phyloP scores from a whole-genome alignment of 2,113 vertebrate genomes.

The Entomyzon cyanotis region DNA sequence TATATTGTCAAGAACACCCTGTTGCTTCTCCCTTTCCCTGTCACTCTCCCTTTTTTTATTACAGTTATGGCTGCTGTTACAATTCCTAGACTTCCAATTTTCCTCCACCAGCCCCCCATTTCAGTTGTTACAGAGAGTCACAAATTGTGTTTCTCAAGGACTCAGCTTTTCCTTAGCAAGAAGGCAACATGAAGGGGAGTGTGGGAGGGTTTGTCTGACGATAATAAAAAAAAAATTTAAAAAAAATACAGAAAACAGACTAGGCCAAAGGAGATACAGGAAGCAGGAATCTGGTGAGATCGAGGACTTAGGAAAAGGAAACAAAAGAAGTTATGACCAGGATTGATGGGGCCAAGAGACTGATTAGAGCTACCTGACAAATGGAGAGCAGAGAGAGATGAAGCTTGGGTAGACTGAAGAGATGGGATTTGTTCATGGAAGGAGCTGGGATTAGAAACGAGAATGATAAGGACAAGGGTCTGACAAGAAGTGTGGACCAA shows the following conservation, averaged over 20 bases:
- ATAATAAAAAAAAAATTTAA: neutral
- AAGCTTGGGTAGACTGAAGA: neutral
- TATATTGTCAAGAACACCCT: neutral
- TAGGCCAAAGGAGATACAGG: neutral
- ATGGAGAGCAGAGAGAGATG: neutral
- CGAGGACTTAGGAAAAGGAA: neutral
- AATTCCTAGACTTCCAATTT: neutral
- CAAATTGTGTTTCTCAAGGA: neutral
- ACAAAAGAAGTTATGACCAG: neutral
- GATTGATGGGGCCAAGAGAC: neutral
- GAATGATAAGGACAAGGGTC: neutral
- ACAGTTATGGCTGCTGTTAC: neutral
- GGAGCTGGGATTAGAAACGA: neutral
- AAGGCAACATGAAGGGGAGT: neutral
- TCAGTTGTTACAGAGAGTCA: neutral
- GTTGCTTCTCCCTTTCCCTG: neutral
- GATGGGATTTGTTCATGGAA: neutral
- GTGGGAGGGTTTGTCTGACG: neutral
- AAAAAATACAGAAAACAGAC: neutral
- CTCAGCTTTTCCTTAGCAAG: neutral
- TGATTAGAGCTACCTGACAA: neutral
- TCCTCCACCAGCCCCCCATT: neutral
- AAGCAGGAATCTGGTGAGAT: neutral
- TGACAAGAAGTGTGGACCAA: neutral
- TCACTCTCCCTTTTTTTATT: neutral